Evolutionary conservation across 1,140 invertebrate genomes (phyloP), one percentile per base, ranked within the genome.

Genomic region (Calliopsis andreniformis): DNA sequence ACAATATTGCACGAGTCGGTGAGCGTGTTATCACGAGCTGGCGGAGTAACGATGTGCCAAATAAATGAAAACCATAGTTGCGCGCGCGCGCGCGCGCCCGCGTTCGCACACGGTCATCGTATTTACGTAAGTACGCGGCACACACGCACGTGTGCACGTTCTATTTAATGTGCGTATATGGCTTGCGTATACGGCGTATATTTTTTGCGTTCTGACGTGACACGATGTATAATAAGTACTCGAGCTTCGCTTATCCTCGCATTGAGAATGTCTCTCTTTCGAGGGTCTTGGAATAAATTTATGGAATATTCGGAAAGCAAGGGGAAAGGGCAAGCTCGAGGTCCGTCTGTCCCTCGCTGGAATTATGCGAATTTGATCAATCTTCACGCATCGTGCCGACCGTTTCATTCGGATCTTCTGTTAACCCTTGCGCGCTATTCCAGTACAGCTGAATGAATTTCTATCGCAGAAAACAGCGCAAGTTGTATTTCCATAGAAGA

Each of bases 181-280:
- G 18, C 39, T 16, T 56, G 71, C 51, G 51, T 66, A 67, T 45
- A 45, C 51, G 49, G 49, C 39, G 28, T 66, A 73, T 66, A 64
- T 66, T 66, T 55, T 39, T 23, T n/a, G 23, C 32, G 25, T 25
- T 43, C 39, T 47, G 67, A 75, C 28, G 20, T 20, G 47, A 64
- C 59, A 16, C 45, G 62, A 39, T 51, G 32, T 63, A 72, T 43
- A 63, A 58, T 43, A 70, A 70, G 43, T 51, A 61, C n/a, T n/a
- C n/a, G n/a, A n/a, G n/a, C n/a, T n/a, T n/a, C n/a, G n/a, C n/a
- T n/a, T n/a, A n/a, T n/a, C n/a, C n/a, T n/a, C n/a, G n/a, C n/a
- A n/a, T n/a, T n/a, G n/a, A n/a, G n/a, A n/a, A n/a, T n/a, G n/a
- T n/a, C n/a, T n/a, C n/a, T n/a, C n/a, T n/a, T n/a, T n/a, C n/a